A percentile compares a stretch with the other conserved stretches of the same genome.
Conservation (phyloP, 2,888 invertebrate species). For the Homarus gammarus region DNA sequence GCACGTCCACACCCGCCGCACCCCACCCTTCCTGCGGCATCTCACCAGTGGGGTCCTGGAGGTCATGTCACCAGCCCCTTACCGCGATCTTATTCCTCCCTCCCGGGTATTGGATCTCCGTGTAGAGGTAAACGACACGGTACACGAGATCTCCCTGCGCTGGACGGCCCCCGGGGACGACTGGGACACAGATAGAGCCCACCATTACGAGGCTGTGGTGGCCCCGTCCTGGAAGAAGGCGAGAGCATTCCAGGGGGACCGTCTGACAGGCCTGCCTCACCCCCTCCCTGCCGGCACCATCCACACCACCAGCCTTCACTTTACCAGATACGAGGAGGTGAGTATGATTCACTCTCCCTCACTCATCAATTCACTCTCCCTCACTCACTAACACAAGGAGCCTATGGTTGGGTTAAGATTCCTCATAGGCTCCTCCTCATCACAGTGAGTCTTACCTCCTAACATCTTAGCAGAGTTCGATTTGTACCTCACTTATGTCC, state of each 20-base stretch:
- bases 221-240: constrained; percentile 49
- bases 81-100: constrained; percentile 60
- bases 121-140: constrained; percentile 80
- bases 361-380: too few relatives aligned
- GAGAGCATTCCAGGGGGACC: constrained; percentile 56
- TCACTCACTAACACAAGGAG: too few relatives aligned
- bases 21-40: constrained; percentile 61
- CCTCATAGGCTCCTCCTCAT: too few relatives aligned
- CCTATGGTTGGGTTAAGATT: too few relatives aligned
- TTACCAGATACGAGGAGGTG: constrained; percentile 57
- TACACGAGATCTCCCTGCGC: constrained; percentile 81
- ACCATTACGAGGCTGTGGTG: constrained; percentile 56
- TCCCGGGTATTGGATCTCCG: constrained; percentile 82
- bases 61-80: constrained; percentile 38
- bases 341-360: too few relatives aligned
- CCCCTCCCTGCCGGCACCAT: constrained; percentile 50
- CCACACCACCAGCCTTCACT: constrained; percentile 56
- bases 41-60: constrained; percentile 63
- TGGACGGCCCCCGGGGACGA: constrained; percentile 83
- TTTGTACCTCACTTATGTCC: too few relatives aligned
- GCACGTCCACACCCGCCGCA: constrained; percentile 49
- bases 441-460: too few relatives aligned
- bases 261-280: constrained; percentile 47
- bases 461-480: too few relatives aligned
- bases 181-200: constrained; percentile 77